Evolutionary conservation across 2,888 invertebrate genomes (phyloP).

Genomic region (Eueremaeus valkanovi): DNA sequence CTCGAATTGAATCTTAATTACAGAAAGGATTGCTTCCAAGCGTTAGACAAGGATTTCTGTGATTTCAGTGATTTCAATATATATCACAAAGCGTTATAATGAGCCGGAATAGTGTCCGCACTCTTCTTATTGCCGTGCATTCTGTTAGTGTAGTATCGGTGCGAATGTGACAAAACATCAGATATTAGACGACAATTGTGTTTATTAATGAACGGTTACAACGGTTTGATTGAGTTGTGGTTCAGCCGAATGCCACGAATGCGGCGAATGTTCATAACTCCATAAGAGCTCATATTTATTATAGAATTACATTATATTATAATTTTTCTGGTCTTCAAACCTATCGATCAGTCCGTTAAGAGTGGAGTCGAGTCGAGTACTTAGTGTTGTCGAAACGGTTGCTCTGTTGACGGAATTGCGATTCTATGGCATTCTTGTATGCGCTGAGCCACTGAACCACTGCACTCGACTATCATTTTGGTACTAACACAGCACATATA

Average conservation of each 20-base stretch:
- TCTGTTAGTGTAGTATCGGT: too few species aligned
- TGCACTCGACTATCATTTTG: conserved; percentile 8
- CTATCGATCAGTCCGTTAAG: background rate
- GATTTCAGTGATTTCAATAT: too few species aligned
- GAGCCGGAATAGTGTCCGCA: too few species aligned
- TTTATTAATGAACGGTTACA: too few species aligned
- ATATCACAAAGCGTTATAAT: too few species aligned
- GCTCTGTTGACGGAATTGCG: conserved; percentile 18
- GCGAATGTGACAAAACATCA: too few species aligned
- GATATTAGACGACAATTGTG: too few species aligned
- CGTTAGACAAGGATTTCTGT: too few species aligned
- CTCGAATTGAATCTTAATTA: too few species aligned
- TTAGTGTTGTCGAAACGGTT: conserved; percentile 16
- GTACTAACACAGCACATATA: background rate
- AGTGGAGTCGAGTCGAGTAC: conserved; percentile 1
- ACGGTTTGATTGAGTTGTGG: background rate
- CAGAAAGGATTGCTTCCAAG: too few species aligned
- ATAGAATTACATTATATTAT: conserved; percentile 4
- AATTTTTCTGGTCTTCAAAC: background rate
- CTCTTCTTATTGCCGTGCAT: too few species aligned
- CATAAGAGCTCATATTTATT: background rate
- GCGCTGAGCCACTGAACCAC: background rate
- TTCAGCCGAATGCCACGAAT: background rate
- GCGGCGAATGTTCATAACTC: background rate
- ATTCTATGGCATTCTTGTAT: conserved; percentile 5